These are phyloP conservation scores for Monopis laevigella DNA, from an alignment of 2,888 invertebrate genomes.

Conservation along the genomic window DNA sequence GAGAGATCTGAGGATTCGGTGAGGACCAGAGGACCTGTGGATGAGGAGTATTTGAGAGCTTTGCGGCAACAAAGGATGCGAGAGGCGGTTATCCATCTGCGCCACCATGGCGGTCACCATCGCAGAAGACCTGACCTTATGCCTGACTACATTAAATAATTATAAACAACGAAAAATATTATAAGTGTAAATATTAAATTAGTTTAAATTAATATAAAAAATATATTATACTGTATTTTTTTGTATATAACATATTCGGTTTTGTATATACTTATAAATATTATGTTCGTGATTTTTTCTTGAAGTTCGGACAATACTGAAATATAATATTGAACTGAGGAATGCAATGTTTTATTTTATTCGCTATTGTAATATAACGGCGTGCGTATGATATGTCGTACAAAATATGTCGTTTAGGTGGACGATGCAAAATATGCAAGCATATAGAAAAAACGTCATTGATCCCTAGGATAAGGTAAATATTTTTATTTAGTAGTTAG, in stretches of 20 bases:
- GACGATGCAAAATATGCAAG: too few relatives aligned
- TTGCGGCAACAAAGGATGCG: constrained; percentile 53
- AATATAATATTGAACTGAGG: constrained; percentile 19
- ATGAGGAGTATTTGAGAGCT: constrained; percentile 48
- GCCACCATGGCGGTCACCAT: constrained; percentile 54
- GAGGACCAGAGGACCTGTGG: constrained; percentile 31
- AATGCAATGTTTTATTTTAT: constrained; percentile 7
- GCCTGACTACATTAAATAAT: constrained; percentile 51
- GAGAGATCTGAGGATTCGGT: constrained; percentile 32
- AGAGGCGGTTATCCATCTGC: constrained; percentile 50
- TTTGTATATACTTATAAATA: background rate
- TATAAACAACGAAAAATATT: constrained; percentile 2
- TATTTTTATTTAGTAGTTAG: too few relatives aligned
- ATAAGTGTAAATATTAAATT: background rate
- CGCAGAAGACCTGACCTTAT: constrained; percentile 43
- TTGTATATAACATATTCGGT: constrained; percentile 1
- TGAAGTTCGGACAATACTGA: constrained; percentile 38
- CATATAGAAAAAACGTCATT: too few relatives aligned
- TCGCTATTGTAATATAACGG: too few relatives aligned
- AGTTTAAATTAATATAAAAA: background rate
- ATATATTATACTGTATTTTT: background rate
- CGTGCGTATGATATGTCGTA: too few relatives aligned
- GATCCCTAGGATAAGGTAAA: too few relatives aligned
- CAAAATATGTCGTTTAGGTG: too few relatives aligned
- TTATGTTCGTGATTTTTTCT: background rate